Percentiles rank a stretch among this genome's conserved stretches.
phyloP scores from a whole-genome alignment of 2,113 vertebrate species.

The Perca flavescens region DNA sequence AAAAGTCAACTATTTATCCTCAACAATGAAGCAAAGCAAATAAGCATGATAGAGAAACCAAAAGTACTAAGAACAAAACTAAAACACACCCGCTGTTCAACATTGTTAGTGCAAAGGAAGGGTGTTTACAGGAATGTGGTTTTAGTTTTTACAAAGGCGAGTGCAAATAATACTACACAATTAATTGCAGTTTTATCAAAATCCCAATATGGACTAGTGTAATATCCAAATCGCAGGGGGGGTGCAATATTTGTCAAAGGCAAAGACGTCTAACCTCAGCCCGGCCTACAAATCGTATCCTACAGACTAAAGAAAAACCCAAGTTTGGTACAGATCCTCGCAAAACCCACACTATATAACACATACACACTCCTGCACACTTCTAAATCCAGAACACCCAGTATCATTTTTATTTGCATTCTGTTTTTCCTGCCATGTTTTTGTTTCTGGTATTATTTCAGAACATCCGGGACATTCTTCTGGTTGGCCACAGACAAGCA shows the following conservation, averaged over 20 bases:
- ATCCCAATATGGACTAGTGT: no score
- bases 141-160: neutral
- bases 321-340: no score
- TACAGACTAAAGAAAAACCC: no score
- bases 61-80: slow-evolving; percentile 26
- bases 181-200: no score
- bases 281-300: no score
- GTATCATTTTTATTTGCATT: slow-evolving; percentile 11
- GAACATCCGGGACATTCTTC: slow-evolving; percentile 86
- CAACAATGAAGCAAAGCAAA: slow-evolving; percentile 10
- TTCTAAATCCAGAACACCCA: neutral
- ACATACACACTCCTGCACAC: neutral
- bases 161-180: neutral
- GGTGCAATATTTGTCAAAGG: no score
- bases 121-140: neutral
- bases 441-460: slow-evolving; percentile 56
- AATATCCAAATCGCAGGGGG: no score
- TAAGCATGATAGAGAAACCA: slow-evolving; percentile 28
- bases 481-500: slow-evolving; percentile 87
- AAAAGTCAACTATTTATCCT: neutral
- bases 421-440: neutral
- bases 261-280: no score
- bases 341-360: no score
- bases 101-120: neutral
- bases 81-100: neutral